Percentiles rank a stretch among this genome's conserved stretches.
phyloP scores from a whole-genome alignment of 2,113 vertebrate genomes.

The Hepsetus odoe region DNA sequence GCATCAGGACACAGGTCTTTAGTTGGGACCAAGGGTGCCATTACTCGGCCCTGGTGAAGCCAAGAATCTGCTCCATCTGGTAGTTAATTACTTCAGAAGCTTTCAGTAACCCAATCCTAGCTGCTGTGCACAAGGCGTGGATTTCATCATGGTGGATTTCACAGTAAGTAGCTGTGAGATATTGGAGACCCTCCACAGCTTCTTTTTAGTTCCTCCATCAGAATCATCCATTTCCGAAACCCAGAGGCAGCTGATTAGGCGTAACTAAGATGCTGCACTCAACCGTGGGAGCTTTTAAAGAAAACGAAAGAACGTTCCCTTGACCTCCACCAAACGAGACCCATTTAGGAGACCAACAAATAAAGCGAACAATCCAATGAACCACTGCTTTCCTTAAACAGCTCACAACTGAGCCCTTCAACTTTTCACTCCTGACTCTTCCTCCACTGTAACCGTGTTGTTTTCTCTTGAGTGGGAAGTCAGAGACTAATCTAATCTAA shows the following conservation, averaged over 20 bases:
- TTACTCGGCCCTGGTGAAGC: neutral
- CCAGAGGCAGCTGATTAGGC: neutral
- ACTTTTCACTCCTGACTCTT: neutral
- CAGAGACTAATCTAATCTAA: slow-evolving; percentile 46
- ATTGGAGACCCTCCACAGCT: slow-evolving; percentile 9
- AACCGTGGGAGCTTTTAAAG: neutral
- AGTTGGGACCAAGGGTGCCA: neutral
- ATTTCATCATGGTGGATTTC: slow-evolving; percentile 36
- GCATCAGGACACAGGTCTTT: neutral
- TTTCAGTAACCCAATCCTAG: slow-evolving; percentile 6
- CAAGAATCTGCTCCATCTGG: neutral
- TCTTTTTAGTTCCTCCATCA: slow-evolving; percentile 2
- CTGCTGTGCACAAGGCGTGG: slow-evolving; percentile 16
- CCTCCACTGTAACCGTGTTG: neutral
- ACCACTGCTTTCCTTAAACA: neutral
- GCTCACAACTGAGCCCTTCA: neutral
- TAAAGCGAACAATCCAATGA: neutral
- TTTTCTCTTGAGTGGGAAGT: neutral
- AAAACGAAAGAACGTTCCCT: neutral
- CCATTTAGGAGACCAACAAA: slow-evolving; percentile 3
- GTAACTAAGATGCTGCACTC: neutral
- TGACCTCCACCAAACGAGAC: neutral
- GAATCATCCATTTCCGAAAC: neutral
- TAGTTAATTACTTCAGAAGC: neutral
- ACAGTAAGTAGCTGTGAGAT: slow-evolving; percentile 34